Evolutionary conservation across 2,797 vertebrate genomes (phyloP).

Genomic region (Peromyscus nudipes): DNA sequence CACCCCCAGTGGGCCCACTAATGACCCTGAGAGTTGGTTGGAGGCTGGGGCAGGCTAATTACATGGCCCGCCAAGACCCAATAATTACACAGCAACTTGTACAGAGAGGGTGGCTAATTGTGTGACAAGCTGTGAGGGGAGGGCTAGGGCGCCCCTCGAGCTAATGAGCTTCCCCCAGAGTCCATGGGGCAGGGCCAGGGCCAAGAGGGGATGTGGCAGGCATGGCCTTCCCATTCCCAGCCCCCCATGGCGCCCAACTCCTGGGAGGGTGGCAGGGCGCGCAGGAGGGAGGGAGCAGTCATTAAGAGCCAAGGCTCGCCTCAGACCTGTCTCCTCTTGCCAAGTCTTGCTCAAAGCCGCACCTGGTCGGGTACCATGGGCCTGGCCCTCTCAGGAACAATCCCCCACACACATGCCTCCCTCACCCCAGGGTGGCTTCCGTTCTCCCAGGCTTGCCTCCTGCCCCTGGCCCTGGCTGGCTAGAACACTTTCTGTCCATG

Average conservation of each 20-base stretch:
- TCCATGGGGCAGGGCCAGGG: slow-evolving; percentile 51
- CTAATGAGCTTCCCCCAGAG: slow-evolving; percentile 83
- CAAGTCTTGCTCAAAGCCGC: slow-evolving; percentile 83
- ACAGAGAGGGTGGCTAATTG: slow-evolving; percentile 77
- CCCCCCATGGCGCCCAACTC: slow-evolving; percentile 70
- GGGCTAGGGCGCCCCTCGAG: slow-evolving; percentile 75
- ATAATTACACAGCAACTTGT: slow-evolving; percentile 79
- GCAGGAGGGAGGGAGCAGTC: slow-evolving; percentile 71
- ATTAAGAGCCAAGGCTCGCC: slow-evolving; percentile 78
- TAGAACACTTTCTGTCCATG: neutral
- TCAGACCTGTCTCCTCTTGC: slow-evolving; percentile 83
- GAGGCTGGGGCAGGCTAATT: slow-evolving; percentile 83
- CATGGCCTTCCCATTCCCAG: slow-evolving; percentile 77
- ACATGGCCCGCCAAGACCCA: slow-evolving; percentile 74
- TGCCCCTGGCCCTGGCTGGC: neutral
- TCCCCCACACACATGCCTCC: neutral
- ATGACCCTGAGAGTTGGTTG: slow-evolving; percentile 81
- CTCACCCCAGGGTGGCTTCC: slow-evolving; percentile 32
- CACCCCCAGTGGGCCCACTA: slow-evolving; percentile 77
- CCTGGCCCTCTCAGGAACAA: slow-evolving; percentile 67
- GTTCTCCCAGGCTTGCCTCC: slow-evolving; percentile 31
- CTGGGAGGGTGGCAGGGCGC: slow-evolving; percentile 69
- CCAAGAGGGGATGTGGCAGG: slow-evolving; percentile 3
- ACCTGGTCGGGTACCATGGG: slow-evolving; percentile 82
- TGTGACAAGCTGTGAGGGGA: slow-evolving; percentile 75